These are phyloP conservation scores for Strongylocentrotus purpuratus DNA, from an alignment of 35 echinoderm and acorn worm genomes.

Conservation along the genomic window DNA sequence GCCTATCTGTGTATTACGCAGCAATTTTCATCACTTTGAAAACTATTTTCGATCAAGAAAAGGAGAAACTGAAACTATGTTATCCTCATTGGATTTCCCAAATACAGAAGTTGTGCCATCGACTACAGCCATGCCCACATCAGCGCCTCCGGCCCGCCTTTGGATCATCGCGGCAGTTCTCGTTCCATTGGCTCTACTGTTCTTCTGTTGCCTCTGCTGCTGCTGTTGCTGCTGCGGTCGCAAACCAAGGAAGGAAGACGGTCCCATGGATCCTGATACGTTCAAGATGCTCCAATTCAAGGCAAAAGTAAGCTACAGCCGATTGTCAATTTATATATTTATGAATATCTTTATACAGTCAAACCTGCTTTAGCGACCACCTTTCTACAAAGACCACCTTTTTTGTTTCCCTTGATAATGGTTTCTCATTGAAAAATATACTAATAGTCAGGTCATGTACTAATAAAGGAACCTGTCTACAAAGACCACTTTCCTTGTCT, in stretches of 20 bases:
- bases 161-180: constrained; percentile 46
- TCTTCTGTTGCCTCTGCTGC: constrained; percentile 39
- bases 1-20: too few relatives aligned
- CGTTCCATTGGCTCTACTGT: constrained; percentile 7
- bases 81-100: neutral
- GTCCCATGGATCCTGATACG: constrained; percentile 68
- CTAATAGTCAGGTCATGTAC: too few relatives aligned
- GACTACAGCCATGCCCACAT: neutral
- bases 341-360: too few relatives aligned
- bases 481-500: too few relatives aligned
- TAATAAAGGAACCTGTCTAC: too few relatives aligned
- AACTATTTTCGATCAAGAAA: neutral
- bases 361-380: too few relatives aligned
- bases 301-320: constrained; percentile 42
- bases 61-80: neutral
- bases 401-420: too few relatives aligned
- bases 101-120: neutral
- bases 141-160: neutral
- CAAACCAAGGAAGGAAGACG: constrained; percentile 51
- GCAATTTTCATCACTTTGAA: too few relatives aligned
- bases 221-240: constrained; percentile 67
- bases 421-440: too few relatives aligned
- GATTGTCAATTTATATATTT: too few relatives aligned
- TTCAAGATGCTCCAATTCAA: constrained; percentile 62
- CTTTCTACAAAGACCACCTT: too few relatives aligned